Conservation (phyloP, 2,797 vertebrate species). For the Syndactyla subalaris region DNA sequence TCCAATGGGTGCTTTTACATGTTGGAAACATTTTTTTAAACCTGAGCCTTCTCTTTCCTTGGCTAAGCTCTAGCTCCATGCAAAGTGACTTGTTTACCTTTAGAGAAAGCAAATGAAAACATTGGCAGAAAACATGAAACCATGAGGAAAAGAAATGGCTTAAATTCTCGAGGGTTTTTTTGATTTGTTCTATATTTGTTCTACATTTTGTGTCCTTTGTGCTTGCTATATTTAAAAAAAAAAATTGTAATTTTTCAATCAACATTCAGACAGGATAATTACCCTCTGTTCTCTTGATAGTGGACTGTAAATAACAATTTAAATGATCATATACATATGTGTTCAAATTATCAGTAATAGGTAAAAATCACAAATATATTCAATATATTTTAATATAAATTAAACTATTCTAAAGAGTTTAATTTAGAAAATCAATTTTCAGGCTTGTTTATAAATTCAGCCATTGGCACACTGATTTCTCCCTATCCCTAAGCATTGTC, state of each 20-base stretch:
- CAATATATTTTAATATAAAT: background rate
- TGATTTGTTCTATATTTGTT: background rate
- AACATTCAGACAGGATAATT: background rate
- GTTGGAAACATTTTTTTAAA: background rate
- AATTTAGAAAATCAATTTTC: background rate
- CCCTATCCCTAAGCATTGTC: background rate
- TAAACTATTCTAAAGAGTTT: background rate
- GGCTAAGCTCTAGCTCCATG: background rate
- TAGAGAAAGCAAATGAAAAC: background rate
- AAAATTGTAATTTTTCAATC: background rate
- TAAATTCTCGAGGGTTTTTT: background rate
- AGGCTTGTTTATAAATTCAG: background rate
- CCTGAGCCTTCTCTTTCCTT: background rate
- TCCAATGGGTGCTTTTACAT: background rate
- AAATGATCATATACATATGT: background rate
- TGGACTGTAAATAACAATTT: background rate
- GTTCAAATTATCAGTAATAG: background rate
- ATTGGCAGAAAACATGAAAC: background rate
- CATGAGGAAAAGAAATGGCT: background rate
- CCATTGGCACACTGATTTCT: background rate
- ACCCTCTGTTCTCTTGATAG: accelerated
- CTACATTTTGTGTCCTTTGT: background rate
- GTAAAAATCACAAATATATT: background rate
- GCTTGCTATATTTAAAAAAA: background rate
- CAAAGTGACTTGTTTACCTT: background rate